Percentiles rank a stretch among this genome's conserved stretches.
These are phyloP conservation scores for Pseudopodoces humilis DNA, from an alignment of 2,113 vertebrate genomes.

Conservation along the genomic window DNA sequence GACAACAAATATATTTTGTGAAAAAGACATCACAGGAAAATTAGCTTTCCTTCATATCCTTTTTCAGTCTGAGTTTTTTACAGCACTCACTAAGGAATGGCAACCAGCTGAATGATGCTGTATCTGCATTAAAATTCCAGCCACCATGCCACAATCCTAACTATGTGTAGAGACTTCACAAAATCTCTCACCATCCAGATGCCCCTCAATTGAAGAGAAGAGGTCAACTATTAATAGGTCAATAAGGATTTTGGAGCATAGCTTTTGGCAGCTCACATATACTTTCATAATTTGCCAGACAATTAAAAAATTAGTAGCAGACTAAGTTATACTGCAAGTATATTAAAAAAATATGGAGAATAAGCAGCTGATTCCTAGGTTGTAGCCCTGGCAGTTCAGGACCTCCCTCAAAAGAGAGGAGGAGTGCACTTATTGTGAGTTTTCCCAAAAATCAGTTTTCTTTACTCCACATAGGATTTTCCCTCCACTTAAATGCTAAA, in stretches of 20 bases:
- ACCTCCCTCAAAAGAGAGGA: neutral
- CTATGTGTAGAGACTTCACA: neutral
- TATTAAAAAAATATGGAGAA: neutral
- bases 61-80: neutral
- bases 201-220: neutral
- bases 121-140: constrained; percentile 6
- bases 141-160: neutral
- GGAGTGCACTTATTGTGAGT: neutral
- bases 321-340: neutral
- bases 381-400: neutral
- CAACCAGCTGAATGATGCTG: neutral
- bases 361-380: neutral
- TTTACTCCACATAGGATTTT: neutral
- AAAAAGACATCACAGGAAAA: neutral
- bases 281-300: neutral
- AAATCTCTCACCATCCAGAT: neutral
- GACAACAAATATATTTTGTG: neutral
- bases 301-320: neutral
- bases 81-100: neutral
- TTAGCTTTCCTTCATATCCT: neutral
- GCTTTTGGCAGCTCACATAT: neutral
- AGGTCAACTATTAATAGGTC: neutral
- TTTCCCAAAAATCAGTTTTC: neutral
- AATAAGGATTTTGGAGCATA: neutral
- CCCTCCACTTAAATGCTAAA: neutral